Conservation (phyloP, 1,140 invertebrate species). For the Saccostrea cuccullata region DNA sequence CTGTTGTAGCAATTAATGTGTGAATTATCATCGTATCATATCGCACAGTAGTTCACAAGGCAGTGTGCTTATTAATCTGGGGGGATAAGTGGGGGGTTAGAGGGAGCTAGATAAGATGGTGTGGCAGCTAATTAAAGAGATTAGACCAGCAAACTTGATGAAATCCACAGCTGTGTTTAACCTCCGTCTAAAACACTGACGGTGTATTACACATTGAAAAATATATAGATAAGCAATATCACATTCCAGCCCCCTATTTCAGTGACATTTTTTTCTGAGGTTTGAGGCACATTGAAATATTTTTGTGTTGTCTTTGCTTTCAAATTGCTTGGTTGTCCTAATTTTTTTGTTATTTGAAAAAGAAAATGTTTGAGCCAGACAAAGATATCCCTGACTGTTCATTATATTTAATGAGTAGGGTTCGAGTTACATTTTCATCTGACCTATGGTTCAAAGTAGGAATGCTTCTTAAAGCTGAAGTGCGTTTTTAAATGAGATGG, state of each 20-base stretch:
- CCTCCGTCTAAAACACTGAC: not conserved
- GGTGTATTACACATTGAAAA: conserved; percentile 28
- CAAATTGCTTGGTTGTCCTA: not conserved
- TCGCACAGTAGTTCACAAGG: conserved; percentile 26
- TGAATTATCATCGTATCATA: conserved; percentile 38
- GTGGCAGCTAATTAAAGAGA: conserved; percentile 37
- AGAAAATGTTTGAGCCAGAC: not conserved
- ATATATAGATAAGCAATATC: conserved; percentile 27
- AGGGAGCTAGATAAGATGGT: conserved; percentile 28
- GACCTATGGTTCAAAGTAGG: not conserved
- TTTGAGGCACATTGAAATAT: not conserved
- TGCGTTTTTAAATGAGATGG: not conserved
- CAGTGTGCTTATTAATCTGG: conserved; percentile 30
- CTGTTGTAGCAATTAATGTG: conserved; percentile 37
- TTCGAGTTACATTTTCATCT: conserved; percentile 7
- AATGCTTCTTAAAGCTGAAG: conserved; percentile 20
- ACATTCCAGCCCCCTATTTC: not conserved
- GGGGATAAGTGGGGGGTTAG: conserved; percentile 33
- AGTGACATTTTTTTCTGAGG: conserved; percentile 7
- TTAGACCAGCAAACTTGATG: conserved; percentile 27
- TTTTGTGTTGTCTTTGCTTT: not conserved
- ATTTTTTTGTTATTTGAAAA: conserved; percentile 21
- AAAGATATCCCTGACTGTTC: conserved; percentile 33
- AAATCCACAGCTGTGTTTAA: conserved; percentile 18
- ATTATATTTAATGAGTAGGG: conserved; percentile 29